Evolutionary conservation across 2,113 vertebrate species (phyloP).

Genomic region (Sisor rabdophorus): DNA sequence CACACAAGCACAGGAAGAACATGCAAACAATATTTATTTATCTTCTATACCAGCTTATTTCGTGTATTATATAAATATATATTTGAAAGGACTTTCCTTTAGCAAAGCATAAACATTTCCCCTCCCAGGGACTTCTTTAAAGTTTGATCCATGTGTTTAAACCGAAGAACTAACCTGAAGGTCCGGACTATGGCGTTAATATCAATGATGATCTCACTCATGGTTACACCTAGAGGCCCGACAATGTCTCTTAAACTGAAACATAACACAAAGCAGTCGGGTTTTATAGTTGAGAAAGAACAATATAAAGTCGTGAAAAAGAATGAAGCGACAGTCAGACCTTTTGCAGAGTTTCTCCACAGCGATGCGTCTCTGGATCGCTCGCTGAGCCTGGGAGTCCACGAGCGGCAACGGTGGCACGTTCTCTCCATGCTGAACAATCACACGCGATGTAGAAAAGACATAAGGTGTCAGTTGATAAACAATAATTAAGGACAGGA

Average conservation of each 20-base stretch:
- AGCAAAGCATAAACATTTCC: not conserved
- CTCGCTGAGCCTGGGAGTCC: constrained; percentile 83
- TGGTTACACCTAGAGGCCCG: constrained; percentile 75
- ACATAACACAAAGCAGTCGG: constrained; percentile 19
- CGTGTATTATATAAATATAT: too few relatives aligned
- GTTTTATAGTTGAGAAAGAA: too few relatives aligned
- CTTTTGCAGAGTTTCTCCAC: constrained; percentile 84
- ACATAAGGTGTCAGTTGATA: not conserved
- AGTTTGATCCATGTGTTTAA: not conserved
- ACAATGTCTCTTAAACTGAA: constrained; percentile 78
- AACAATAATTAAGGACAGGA: not conserved
- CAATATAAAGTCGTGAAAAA: too few relatives aligned
- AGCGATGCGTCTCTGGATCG: constrained; percentile 86
- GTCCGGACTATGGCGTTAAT: constrained; percentile 86
- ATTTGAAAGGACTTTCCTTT: too few relatives aligned
- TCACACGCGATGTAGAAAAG: not conserved
- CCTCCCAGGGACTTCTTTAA: not conserved
- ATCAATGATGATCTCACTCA: constrained; percentile 77
- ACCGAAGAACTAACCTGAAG: constrained; percentile 75
- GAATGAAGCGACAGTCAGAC: constrained; percentile 65
- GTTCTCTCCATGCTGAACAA: constrained; percentile 29
- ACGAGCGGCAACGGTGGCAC: constrained; percentile 76
- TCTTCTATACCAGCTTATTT: too few relatives aligned
- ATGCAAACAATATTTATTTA: too few relatives aligned
- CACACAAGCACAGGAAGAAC: too few relatives aligned